Conservation (phyloP, 2,888 invertebrate species). For the Eulithis testata region DNA sequence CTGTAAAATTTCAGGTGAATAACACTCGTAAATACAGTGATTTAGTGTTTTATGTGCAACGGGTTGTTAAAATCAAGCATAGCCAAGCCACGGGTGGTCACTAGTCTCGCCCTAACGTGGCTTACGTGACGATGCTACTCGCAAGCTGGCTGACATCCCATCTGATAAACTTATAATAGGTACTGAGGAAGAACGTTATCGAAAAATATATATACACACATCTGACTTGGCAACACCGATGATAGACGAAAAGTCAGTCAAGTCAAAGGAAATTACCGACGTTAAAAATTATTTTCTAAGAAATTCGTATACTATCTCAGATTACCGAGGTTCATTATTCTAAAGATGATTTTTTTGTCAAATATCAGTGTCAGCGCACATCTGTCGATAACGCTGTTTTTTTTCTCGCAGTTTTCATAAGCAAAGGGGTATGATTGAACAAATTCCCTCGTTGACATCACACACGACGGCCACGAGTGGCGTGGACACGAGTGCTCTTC, state of each 20-base stretch:
- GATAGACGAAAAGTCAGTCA: not conserved
- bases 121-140: slow-evolving; percentile 17
- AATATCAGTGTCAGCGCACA: too few relatives aligned
- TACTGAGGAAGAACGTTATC: slow-evolving; percentile 21
- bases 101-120: slow-evolving; percentile 1
- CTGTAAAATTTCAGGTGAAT: too few relatives aligned
- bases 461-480: slow-evolving; percentile 29
- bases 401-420: not conserved
- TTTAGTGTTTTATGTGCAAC: too few relatives aligned
- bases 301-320: not conserved
- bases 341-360: too few relatives aligned
- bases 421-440: slow-evolving; percentile 29
- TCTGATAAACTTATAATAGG: slow-evolving; percentile 19
- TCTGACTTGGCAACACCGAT: slow-evolving; percentile 13
- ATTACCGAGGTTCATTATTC: too few relatives aligned
- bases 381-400: not conserved
- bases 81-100: not conserved
- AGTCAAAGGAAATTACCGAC: not conserved
- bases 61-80: too few relatives aligned
- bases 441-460: slow-evolving; percentile 36
- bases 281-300: not conserved
- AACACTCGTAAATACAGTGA: too few relatives aligned
- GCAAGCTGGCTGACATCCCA: slow-evolving; percentile 24
- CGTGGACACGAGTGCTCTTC: slow-evolving; percentile 50
- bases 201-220: slow-evolving; percentile 17